Evolutionary conservation across 2,797 vertebrate species (phyloP), one percentile per base, ranked within the genome.

Genomic region (Linurgus olivaceus): DNA sequence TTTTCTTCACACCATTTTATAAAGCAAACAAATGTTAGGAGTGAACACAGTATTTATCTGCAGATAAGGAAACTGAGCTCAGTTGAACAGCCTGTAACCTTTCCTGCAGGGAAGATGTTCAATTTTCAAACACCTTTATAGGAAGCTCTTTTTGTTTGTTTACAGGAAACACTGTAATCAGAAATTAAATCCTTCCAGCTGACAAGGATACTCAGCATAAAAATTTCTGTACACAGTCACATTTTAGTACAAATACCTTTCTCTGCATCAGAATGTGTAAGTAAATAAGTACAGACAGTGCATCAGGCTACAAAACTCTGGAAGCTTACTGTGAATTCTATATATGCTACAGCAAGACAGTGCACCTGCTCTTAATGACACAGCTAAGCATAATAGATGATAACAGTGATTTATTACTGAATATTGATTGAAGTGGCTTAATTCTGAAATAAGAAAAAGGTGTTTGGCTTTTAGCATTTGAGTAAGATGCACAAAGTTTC

Each of bases 41-140:
- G 23, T 38, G 91, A 83, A 90, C 25, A 71, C 9, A 91, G 54
- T 58, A 76, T 94, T 87, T 91, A 88, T 77, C 68, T 61, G 25
- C 37, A 65, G 25, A 29, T n/a, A 88, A 88, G 31, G 52, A 88
- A 93, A 87, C 45, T 14, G 31, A 75, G 44, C 3, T 18, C 15
- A 58, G 11, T 26, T 73, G 23, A 87, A 55, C 2, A 68, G 7
- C 14, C 23, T 42, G 50, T 45, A 71, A 50, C 11, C 33, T 67
- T 77, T 28, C 33, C 31, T 63, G 16, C 31, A 85, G 65, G 19
- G 71, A 82, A 85, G 37, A 55, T 17, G 11, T 29, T 85, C 3
- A 25, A 10, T 65, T 73, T 87, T 62, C 13, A 48, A 45, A 35
- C 18, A 24, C 1, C 1, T 45, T 70, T 79, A 61, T 10, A 63